Evolutionary conservation across 1,140 invertebrate genomes (phyloP).

Genomic region (Thrips palmi): DNA sequence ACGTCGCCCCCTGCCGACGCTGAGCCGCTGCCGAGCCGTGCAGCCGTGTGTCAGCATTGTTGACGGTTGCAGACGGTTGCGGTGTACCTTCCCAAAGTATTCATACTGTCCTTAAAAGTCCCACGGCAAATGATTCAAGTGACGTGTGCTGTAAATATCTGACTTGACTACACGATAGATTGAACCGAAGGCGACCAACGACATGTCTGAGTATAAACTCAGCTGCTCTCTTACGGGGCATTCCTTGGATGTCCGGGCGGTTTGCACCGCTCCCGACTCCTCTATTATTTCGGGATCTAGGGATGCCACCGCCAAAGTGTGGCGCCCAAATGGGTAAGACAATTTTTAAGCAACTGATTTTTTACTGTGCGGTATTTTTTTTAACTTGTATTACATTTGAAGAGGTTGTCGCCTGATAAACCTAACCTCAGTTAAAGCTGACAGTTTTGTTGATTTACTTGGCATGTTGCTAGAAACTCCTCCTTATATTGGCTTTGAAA

Average conservation of each 20-base stretch:
- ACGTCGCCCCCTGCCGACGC: no score
- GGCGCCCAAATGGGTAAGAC: slow-evolving; percentile 57
- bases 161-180: no score
- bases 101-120: no score
- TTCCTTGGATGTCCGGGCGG: slow-evolving; percentile 61
- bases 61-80: no score
- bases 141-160: no score
- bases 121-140: no score
- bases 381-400: not conserved
- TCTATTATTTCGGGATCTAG: slow-evolving; percentile 67
- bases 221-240: slow-evolving; percentile 59
- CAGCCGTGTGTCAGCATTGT: no score
- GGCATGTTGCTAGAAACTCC: not conserved
- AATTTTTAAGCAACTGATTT: not conserved
- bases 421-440: not conserved
- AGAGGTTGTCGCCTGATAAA: not conserved
- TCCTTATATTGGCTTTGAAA: no score
- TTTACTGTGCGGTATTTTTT: not conserved
- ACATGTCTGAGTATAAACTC: slow-evolving; percentile 47
- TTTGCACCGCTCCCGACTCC: slow-evolving; percentile 43
- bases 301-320: slow-evolving; percentile 68
- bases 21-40: no score
- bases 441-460: not conserved
- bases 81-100: no score
- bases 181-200: no score